phyloP scores from a whole-genome alignment of 2,888 invertebrate species.

The Drosophila eohydei region DNA sequence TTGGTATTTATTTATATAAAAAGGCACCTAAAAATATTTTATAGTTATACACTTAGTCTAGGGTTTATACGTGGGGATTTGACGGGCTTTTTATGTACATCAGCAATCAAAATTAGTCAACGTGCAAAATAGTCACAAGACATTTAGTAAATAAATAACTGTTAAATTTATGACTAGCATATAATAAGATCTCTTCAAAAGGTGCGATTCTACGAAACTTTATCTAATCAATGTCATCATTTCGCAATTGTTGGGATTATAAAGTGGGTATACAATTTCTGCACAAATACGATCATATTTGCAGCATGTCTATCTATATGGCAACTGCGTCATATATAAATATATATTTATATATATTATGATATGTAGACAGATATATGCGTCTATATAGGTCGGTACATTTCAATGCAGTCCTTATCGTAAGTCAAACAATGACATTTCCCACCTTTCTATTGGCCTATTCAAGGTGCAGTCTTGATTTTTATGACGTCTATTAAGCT shows the following conservation, averaged over 20 bases:
- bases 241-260: slow-evolving; percentile 31
- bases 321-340: slow-evolving; percentile 12
- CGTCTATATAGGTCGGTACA: not conserved
- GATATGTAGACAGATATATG: not conserved
- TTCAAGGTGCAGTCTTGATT: slow-evolving; percentile 6
- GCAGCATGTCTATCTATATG: slow-evolving; percentile 24
- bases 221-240: slow-evolving; percentile 51
- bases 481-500: not conserved
- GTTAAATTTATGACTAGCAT: slow-evolving; percentile 8
- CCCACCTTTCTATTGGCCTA: not conserved
- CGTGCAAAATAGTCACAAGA: slow-evolving; percentile 13
- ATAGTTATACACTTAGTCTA: not conserved
- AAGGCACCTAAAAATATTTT: not conserved
- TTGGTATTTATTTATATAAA: not conserved
- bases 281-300: slow-evolving; percentile 6
- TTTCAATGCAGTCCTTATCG: slow-evolving; percentile 9
- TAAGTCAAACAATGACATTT: not conserved
- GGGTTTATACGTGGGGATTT: not conserved
- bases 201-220: slow-evolving; percentile 37
- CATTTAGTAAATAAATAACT: slow-evolving; percentile 11
- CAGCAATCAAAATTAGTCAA: not conserved
- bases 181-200: slow-evolving; percentile 29
- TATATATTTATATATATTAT: slow-evolving; percentile 1
- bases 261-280: slow-evolving; percentile 22
- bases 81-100: no score